phyloP scores from a whole-genome alignment of 1,140 invertebrate genomes.

The Drosophila tsacasi region DNA sequence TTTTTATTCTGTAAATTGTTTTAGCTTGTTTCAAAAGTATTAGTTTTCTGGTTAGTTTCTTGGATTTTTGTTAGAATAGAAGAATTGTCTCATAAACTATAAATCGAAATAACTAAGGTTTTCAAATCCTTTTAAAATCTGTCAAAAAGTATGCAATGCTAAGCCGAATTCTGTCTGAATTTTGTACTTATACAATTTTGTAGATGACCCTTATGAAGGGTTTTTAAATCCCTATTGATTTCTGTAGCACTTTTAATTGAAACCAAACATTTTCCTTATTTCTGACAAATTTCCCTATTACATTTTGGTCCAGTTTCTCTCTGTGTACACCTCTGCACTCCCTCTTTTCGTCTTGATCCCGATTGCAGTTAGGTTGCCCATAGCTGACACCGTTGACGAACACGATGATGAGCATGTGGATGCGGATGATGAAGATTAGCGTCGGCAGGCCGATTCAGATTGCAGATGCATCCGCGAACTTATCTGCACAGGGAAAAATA shows the following conservation, averaged over 20 bases:
- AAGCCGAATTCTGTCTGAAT: background rate
- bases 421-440: slow-evolving; percentile 80
- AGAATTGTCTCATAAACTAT: background rate
- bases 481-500: slow-evolving; percentile 27
- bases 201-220: too few species aligned
- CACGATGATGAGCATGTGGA: slow-evolving; percentile 59
- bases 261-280: background rate
- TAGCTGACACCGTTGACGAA: slow-evolving; percentile 82
- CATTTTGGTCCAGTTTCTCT: background rate
- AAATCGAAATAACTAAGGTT: background rate
- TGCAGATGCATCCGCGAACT: slow-evolving; percentile 73
- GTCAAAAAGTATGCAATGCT: background rate
- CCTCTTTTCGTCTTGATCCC: slow-evolving; percentile 33
- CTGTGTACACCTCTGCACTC: slow-evolving; percentile 3
- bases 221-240: too few species aligned
- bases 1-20: background rate
- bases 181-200: too few species aligned
- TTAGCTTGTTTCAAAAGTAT: too few species aligned
- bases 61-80: background rate
- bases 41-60: background rate
- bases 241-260: too few species aligned
- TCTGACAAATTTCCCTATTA: background rate
- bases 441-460: slow-evolving; percentile 74
- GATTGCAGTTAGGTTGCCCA: slow-evolving; percentile 73
- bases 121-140: background rate